Evolutionary conservation across 1,140 invertebrate genomes (phyloP), one percentile per base, ranked within the genome.

Genomic region (Aricia agestis): DNA sequence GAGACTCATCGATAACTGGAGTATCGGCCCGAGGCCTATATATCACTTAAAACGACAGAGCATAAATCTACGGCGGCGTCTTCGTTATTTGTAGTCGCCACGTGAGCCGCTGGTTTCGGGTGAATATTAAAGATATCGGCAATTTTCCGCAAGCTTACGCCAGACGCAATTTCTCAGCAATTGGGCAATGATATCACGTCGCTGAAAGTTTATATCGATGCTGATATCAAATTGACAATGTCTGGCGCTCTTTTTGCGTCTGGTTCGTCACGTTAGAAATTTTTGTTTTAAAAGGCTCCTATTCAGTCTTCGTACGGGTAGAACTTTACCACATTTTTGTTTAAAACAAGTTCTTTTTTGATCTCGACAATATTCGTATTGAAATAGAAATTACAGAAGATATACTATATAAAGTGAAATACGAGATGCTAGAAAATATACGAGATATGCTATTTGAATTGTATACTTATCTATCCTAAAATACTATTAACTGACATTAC

Each of bases 61-160:
- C 84, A 89, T 91, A 91, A 91, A 91, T 91, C 87, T 86, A 88
- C 84, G 79, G 85, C 78, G 82, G 81, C 78, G 86, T 87, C 86
- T 81, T 87, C 82, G 87, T 91, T 91, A 89, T 89, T 90, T 89
- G 86, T 85, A 87, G 89, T 89, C 85, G 87, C 87, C 85, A 89
- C 87, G 87, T 89, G 85, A 87, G 86, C 82, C 86, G 80, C 78
- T 77, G 81, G 89, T 90, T 90, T 91, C 83, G 84, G 89, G 86
- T 90, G 89, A 91, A 91, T 91, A 91, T 91, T 91, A 91, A 91
- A 86, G 89, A 90, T 90, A 90, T 91, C 87, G 86, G 84, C 89
- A 90, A 91, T 91, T 91, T 90, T 91, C 85, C 87, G 85, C 80
- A 79, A 90, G 89, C 83, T 91, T 91, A 90, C 80, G 83, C 85